Evolutionary conservation across 2,888 invertebrate species (phyloP), one percentile per base, ranked within the genome.

Genomic region (Spilosoma lubricipeda): DNA sequence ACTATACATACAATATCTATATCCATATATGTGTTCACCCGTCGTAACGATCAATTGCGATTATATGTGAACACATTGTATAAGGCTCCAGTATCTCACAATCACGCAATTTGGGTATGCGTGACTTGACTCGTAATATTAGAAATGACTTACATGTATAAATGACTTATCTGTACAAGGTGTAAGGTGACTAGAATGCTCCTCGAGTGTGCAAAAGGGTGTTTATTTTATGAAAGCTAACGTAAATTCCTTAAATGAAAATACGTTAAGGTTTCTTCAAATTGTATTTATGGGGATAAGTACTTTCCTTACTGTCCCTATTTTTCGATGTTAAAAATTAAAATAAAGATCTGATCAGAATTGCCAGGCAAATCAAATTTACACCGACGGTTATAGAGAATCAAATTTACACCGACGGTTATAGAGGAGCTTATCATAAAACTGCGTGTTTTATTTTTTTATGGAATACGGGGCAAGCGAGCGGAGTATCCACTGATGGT

Each of bases 111-210:
- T 56, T 56, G n/a, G 23, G 52, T 56, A 56, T n/a, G 52, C 52
- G 52, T 56, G 52, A 69, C 69, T 48, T 56, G 36, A 67, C 42
- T 42, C n/a, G 52, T n/a, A 56, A 56, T 56, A n/a, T 56, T 68
- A 42, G 30, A 48, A 56, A 33, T 70, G 52, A 52, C 59, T n/a
- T 33, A 33, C 59, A n/a, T n/a, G 11, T 56, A 56, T 56, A 56
- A 23, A 56, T 56, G 23, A 56, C 52, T 56, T 56, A n/a, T 56
- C 52, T 9, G 9, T 56, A 56, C n/a, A 56, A 56, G 52, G n/a
- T 56, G 52, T n/a, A n/a, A 9, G 52, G 52, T n/a, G 52, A 56
- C n/a, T 56, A 11, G 52, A n/a, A n/a, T 56, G 52, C 8, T 56
- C 11, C 23, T n/a, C 11, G 11, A 56, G 52, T 56, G 9, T 56